Base-by-base conservation (phyloP, 2,888 invertebrate genomes). In the Dorcus hopei region DNA sequence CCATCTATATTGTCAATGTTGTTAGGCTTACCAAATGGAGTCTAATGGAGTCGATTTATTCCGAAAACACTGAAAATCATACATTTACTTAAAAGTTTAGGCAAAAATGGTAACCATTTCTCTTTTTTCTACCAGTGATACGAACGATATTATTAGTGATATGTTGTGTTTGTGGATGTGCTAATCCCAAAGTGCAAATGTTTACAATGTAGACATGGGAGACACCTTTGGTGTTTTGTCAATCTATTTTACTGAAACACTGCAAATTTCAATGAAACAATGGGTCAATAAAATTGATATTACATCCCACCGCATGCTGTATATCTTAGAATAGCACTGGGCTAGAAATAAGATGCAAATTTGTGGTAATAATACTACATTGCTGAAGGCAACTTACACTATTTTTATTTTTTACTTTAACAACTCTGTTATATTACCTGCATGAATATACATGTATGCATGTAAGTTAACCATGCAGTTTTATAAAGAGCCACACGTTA, bases 1-100 rank as follows among this genome's bases (percentile, higher is more conserved):
- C 89, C 88, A 86, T 85, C 89, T 89, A 83, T 85, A 85, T 86
- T 89, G 89, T 89, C 89, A 89, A 88, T 87, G 84, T 87, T 85
- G 84, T 84, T 83, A 82, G 83, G 83, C 80, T 80, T 81, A 80
- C 79, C 78, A 81, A 81, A 81, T 81, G 80, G 80, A 80, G 80
- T 79, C 79, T 82, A 85, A 85, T 85, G 85, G 84, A 85, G 84
- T 83, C 81, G 83, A 80, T 81, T 80, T 80, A 80, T 80, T 81
- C 80, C 81, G 83, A 84, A 85, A 84, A 82, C 82, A 82, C 81
- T 84, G 81, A 84, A 82, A 81, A 80, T 75, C 77, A 76, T 74
- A 74, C 70, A 74, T 74, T 77, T 77, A 68, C 72, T 80, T 77
- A 77, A 75, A 72, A 76, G 75, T 74, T 73, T 72, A 68, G 68